These are phyloP conservation scores for Lasioglossum pauxillum DNA, from an alignment of 2,888 invertebrate genomes.

Conservation along the genomic window DNA sequence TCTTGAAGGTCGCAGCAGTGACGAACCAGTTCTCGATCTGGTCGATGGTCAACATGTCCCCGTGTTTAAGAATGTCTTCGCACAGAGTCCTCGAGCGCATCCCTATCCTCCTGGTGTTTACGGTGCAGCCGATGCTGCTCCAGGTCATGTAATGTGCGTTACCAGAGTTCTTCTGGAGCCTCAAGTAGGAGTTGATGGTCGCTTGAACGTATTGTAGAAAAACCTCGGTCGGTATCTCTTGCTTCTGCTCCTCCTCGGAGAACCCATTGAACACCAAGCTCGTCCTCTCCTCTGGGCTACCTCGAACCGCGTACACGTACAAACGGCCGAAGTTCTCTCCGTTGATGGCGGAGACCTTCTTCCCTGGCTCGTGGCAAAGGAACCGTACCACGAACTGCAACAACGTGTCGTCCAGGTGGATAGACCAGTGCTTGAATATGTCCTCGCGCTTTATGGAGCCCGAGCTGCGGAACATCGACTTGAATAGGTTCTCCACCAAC, in stretches of 20 bases:
- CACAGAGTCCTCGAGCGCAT: slow-evolving; percentile 87
- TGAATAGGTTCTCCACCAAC: slow-evolving; percentile 82
- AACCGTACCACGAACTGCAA: slow-evolving; percentile 82
- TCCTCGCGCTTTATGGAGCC: slow-evolving; percentile 83
- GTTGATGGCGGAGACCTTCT: slow-evolving; percentile 79
- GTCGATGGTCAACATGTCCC: slow-evolving; percentile 82
- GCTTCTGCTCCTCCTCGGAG: slow-evolving; percentile 80
- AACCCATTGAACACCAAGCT: slow-evolving; percentile 79
- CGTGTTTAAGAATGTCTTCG: slow-evolving; percentile 84
- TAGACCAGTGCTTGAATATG: slow-evolving; percentile 83
- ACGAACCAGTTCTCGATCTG: slow-evolving; percentile 85
- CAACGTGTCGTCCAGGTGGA: slow-evolving; percentile 80
- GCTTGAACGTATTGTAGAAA: slow-evolving; percentile 90
- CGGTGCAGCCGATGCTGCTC: slow-evolving; percentile 87
- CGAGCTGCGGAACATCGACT: slow-evolving; percentile 83
- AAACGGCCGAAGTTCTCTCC: slow-evolving; percentile 82
- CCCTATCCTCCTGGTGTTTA: slow-evolving; percentile 86
- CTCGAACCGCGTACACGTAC: slow-evolving; percentile 81
- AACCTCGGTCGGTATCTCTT: slow-evolving; percentile 76
- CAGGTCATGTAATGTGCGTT: slow-evolving; percentile 86
- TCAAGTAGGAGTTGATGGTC: slow-evolving; percentile 91
- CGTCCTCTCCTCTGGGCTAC: slow-evolving; percentile 80
- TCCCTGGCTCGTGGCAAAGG: slow-evolving; percentile 82
- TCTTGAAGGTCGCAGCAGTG: slow-evolving; percentile 84
- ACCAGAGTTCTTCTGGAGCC: slow-evolving; percentile 87